Evolutionary conservation across 2,888 invertebrate genomes (phyloP), one percentile per base, ranked within the genome.

Genomic region (Bellardia bayeri): DNA sequence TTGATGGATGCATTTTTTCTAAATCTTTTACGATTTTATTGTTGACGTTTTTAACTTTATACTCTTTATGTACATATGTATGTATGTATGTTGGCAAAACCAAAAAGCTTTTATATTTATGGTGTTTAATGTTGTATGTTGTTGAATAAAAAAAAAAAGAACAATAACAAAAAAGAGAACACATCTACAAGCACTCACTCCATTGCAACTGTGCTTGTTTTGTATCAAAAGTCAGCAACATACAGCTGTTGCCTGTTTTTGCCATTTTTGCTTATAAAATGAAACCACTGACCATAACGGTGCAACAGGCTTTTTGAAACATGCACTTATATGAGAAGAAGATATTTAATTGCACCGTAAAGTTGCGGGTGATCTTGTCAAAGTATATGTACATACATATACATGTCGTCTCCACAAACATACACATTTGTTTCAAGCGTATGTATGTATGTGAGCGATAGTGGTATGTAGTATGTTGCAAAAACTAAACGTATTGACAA

Each of bases 251-350:
- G 87, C 42, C 49, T 56, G 56, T 63, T 82, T 79, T 75, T 83
- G 64, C 84, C 82, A 79, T 84, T 87, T 85, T 78, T 68, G 82
- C 66, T 82, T 85, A 63, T 71, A 82, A 86, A 86, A 86, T 86
- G 86, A 78, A 88, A 86, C 88, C 86, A 86, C 78, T 88, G 86
- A 86, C 86, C 88, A 88, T 84, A 88, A 88, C 85, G 78, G 81
- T 86, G 88, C 83, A 83, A 81, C 85, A 85, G 79, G 80, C 75
- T 85, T 80, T 80, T 81, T 63, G 54, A 81, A 81, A 79, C 79
- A 84, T 85, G 33, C 37, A 64, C 76, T 83, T 71, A 54, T 40
- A 63, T 71, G 64, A 13, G 69, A 69, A 75, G 61, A 80, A 69
- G 80, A 85, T 76, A 81, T 85, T 85, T 33, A 49, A 75, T 85